These are phyloP conservation scores for Gortyna flavago DNA, from an alignment of 2,888 invertebrate genomes.

Conservation along the genomic window DNA sequence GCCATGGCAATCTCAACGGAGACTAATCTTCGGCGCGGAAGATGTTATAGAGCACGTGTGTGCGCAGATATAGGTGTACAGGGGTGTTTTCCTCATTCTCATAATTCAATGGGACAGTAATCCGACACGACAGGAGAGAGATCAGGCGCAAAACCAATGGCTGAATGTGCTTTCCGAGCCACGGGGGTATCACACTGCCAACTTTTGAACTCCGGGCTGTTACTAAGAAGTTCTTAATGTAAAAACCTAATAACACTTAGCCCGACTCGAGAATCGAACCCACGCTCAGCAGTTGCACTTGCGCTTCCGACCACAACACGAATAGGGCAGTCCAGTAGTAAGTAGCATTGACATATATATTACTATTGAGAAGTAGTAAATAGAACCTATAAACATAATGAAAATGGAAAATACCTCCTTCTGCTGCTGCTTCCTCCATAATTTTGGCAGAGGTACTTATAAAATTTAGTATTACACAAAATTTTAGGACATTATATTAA, in stretches of 20 bases:
- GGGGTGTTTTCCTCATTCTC: too few relatives aligned
- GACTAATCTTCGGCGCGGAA: background rate
- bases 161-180: too few relatives aligned
- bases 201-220: too few relatives aligned
- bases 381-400: background rate
- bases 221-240: background rate
- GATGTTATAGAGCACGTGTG: too few relatives aligned
- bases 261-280: background rate
- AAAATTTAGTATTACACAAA: conserved; percentile 32
- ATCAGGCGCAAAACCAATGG: too few relatives aligned
- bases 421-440: conserved; percentile 3
- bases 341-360: too few relatives aligned
- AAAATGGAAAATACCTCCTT: conserved; percentile 28
- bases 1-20: background rate
- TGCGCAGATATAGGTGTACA: too few relatives aligned
- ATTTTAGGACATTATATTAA: conserved; percentile 12
- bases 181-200: too few relatives aligned
- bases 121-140: too few relatives aligned
- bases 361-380: too few relatives aligned
- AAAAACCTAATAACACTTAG: background rate
- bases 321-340: too few relatives aligned
- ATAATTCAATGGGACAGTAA: too few relatives aligned
- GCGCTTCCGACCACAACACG: background rate
- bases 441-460: background rate
- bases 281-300: background rate